Evolutionary conservation across 1,140 invertebrate genomes (phyloP), one percentile per base, ranked within the genome.

Genomic region (Temnothorax nylanderi): DNA sequence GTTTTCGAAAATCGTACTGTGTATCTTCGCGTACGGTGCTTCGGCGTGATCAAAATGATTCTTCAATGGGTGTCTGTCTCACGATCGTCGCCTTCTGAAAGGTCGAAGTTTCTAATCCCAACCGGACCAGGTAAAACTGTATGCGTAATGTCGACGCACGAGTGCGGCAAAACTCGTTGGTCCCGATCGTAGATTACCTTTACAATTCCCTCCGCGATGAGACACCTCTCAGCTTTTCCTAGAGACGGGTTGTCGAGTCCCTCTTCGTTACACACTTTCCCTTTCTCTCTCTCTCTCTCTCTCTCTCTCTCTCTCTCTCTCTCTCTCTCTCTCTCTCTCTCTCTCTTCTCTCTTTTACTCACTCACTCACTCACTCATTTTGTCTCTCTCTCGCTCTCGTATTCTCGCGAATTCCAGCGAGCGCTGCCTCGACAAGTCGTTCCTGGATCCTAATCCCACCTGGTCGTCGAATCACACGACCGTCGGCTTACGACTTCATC

Each of bases 181-280:
- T 86, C 77, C 81, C 88, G 81, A 90, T 92, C 89, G 82, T 81
- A 77, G 87, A 92, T 91, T 92, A 87, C 87, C 86, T 91, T 88
- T 92, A 89, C 87, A 87, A 74, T 82, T 90, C 58, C 37, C 75
- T n/a, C 32, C 32, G 32, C 69, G 67, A 75, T 85, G 58, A 34
- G 44, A 69, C 47, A n/a, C n/a, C 47, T 41, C 37, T 34, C 67
- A 51, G 18, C 41, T 60, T 64, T 47, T 56, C 69, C 44, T 44
- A 76, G 18, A 47, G 44, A 41, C 75, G 21, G 4, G 49, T 65
- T 56, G 72, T 77, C 44, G 82, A 54, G 47, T 41, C 34, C 11
- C 58, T 58, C 74, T 54, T 49, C 64, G 56, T 80, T 54, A 54
- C 18, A n/a, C 51, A 26, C 26, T 32, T 21, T 32, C 10, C 32